Evolutionary conservation across 2,113 vertebrate genomes (phyloP), one percentile per base, ranked within the genome.

Genomic region (Noturus placidus): DNA sequence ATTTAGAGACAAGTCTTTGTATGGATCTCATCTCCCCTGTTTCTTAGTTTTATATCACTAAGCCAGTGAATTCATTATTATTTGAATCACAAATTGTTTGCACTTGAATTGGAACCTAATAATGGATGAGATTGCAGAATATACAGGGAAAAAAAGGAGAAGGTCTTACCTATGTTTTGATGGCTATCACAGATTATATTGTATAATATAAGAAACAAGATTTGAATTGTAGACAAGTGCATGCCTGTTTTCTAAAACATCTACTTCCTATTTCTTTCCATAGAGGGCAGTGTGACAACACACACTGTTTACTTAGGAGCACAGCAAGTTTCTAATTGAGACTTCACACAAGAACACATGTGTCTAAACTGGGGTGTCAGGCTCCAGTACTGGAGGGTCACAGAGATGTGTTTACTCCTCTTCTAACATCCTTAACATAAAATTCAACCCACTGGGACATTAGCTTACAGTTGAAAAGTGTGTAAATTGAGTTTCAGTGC

Each of bases 251-350:
- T 77, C 9, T 38, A 10, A 54, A 67, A 42, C 46, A 46, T 82
- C 67, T 83, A 54, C 50, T 69, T 52, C 86, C 19, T 52, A 42
- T 76, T 42, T n/a, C 57, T 27, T 77, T 85, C 89, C 67, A 57
- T 42, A 87, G 86, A 85, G 89, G 86, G 86, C 89, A 82, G 89
- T 85, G 77, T 87, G 86, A 86, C 19, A 61, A 57, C 70, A 13
- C 14, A 67, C 59, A 33, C 61, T 30, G 42, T 67, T 67, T 50
- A 65, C 57, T 22, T 61, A 54, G 46, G 38, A 77, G 59, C 63
- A 76, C 38, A 56, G 25, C 7, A 35, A 57, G 27, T 56, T 67
- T 38, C 13, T 70, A 22, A 54, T n/a, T 17, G 78, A 50, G 38
- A 61, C 11, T 9, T 1, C 38, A 82, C 56, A 33, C 35, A 56